Evolutionary conservation across 2,888 invertebrate species (phyloP).

Genomic region (Ormyrus thymus): DNA sequence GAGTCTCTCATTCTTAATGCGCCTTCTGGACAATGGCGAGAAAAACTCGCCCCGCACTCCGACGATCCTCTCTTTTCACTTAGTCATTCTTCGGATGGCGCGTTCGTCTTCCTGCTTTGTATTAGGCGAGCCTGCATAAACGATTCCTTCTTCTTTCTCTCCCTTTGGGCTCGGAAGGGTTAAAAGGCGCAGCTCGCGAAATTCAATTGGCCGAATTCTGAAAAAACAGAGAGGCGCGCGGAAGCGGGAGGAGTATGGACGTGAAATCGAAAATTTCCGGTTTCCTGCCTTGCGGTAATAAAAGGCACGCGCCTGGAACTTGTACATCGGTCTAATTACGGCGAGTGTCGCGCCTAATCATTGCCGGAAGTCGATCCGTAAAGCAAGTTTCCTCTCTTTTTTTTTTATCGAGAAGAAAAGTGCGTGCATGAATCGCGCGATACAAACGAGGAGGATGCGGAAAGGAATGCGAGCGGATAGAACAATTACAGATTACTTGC

Average conservation of each 20-base stretch:
- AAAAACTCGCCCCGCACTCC: constrained; percentile 62
- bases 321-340: constrained; percentile 16
- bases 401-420: not conserved
- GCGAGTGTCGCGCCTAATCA: constrained; percentile 26
- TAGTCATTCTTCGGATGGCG: constrained; percentile 49
- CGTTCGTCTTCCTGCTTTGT: constrained; percentile 48
- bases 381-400: constrained; percentile 63
- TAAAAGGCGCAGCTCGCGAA: too few species aligned
- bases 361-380: constrained; percentile 56
- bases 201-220: constrained; percentile 5
- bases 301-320: not conserved
- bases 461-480: constrained; percentile 28
- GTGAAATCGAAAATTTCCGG: constrained; percentile 44
- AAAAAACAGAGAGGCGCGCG: not conserved
- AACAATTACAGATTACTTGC: constrained; percentile 38
- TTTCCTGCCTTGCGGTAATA: constrained; percentile 30
- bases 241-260: constrained; percentile 5
- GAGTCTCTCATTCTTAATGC: constrained; percentile 64
- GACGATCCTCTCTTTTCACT: constrained; percentile 55
- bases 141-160: constrained; percentile 13
- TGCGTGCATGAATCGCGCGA: not conserved
- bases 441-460: not conserved
- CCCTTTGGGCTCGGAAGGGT: not conserved
- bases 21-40: constrained; percentile 69
- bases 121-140: not conserved